Evolutionary conservation across 2,113 vertebrate species (phyloP).

Genomic region (Brachypteracias leptosomus): DNA sequence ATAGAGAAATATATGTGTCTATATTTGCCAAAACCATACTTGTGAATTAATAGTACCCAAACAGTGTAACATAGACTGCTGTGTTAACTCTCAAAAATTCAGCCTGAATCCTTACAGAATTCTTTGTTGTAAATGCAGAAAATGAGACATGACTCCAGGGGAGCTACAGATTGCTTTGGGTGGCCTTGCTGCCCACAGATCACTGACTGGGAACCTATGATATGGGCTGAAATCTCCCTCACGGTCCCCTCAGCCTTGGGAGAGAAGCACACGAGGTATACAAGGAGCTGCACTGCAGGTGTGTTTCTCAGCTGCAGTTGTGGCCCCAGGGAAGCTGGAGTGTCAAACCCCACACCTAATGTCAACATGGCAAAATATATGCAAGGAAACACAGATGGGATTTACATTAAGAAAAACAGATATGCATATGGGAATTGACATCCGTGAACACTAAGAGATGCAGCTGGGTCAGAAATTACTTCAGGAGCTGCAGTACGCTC

Average conservation of each 20-base stretch:
- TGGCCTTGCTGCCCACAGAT: background rate
- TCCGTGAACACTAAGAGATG: background rate
- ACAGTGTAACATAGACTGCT: background rate
- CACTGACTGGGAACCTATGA: background rate
- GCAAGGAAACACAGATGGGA: background rate
- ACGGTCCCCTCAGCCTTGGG: background rate
- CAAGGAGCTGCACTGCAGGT: accelerated
- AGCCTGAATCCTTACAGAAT: background rate
- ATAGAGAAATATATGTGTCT: background rate
- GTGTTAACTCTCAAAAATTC: background rate
- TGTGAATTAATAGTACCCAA: background rate
- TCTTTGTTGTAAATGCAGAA: background rate
- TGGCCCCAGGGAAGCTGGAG: background rate
- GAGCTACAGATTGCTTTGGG: background rate
- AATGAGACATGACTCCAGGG: background rate
- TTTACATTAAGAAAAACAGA: background rate
- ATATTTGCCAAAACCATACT: background rate
- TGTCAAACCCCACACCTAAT: background rate
- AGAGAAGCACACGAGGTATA: background rate
- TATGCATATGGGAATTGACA: background rate
- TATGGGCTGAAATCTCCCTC: background rate
- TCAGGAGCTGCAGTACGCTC: background rate
- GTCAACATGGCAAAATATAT: background rate
- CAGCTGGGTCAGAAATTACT: background rate
- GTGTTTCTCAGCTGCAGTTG: background rate